Evolutionary conservation across 2,888 invertebrate species (phyloP).

Genomic region (Cyclophora punctaria): DNA sequence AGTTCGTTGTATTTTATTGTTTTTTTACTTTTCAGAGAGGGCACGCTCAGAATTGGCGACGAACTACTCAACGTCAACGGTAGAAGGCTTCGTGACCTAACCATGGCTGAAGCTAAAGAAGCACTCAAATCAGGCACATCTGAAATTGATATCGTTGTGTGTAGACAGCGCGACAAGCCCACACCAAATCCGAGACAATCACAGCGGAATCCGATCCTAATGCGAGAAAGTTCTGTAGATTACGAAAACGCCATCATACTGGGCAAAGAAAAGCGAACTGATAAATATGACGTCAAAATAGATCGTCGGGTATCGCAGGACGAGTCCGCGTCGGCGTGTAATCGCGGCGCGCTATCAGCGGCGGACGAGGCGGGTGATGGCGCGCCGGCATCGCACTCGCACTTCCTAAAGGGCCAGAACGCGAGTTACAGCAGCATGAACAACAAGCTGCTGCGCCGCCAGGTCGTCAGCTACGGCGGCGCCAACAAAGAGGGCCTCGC

Average conservation of each 20-base stretch:
- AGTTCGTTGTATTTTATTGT: background rate
- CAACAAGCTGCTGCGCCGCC: constrained; percentile 74
- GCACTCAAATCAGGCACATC: constrained; percentile 77
- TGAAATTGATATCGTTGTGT: constrained; percentile 80
- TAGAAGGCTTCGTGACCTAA: constrained; percentile 78
- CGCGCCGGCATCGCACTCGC: constrained; percentile 62
- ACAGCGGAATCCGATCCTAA: constrained; percentile 40
- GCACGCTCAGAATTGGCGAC: constrained; percentile 79
- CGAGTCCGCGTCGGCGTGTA: constrained; percentile 61
- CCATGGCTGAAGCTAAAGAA: constrained; percentile 79
- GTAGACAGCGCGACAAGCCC: constrained; percentile 62
- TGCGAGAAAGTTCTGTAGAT: constrained; percentile 82
- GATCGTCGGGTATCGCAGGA: constrained; percentile 78
- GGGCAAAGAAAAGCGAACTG: constrained; percentile 64
- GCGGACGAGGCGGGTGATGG: constrained; percentile 57
- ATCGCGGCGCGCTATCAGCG: constrained; percentile 64
- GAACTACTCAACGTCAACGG: constrained; percentile 84
- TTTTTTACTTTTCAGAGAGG: constrained; percentile 67
- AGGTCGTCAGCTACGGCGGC: constrained; percentile 73
- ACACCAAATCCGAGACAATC: constrained; percentile 33
- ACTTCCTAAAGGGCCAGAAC: constrained; percentile 78
- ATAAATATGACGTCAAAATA: constrained; percentile 77
- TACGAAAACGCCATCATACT: constrained; percentile 78
- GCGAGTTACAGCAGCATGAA: constrained; percentile 77
- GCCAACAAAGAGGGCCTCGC: constrained; percentile 58